These are phyloP conservation scores for Bubalus kerabau DNA, from an alignment of 2,113 vertebrate genomes.

Conservation along the genomic window DNA sequence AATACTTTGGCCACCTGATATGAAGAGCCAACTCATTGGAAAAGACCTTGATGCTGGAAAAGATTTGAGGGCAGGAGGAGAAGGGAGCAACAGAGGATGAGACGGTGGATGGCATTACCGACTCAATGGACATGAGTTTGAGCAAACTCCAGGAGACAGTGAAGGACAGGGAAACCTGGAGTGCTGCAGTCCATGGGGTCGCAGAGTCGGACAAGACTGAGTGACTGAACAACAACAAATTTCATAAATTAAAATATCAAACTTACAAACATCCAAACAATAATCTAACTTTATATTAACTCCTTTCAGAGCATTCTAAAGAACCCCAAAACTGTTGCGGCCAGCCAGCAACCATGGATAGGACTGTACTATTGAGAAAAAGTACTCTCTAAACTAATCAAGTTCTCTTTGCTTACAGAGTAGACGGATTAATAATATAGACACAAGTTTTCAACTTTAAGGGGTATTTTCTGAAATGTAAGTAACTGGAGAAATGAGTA, in stretches of 20 bases:
- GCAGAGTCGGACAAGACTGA: background rate
- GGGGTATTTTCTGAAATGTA: background rate
- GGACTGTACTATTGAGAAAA: background rate
- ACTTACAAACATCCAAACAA: background rate
- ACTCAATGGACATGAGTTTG: background rate
- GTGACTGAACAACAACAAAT: background rate
- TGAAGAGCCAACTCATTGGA: background rate
- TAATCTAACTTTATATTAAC: background rate
- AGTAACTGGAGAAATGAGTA: background rate
- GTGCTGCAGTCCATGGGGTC: background rate
- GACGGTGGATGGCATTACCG: background rate
- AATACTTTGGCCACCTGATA: background rate
- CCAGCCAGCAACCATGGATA: background rate
- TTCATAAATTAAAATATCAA: conserved; percentile 19
- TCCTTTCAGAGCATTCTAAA: background rate
- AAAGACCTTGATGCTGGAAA: background rate
- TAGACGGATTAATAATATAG: background rate
- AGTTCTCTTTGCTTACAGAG: background rate
- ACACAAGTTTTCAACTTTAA: background rate
- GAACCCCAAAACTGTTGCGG: background rate
- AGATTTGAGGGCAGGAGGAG: background rate
- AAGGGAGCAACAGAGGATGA: background rate
- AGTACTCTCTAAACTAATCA: background rate
- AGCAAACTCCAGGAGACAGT: background rate
- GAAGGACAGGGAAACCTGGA: background rate